Evolutionary conservation across 2,113 vertebrate species (phyloP).

Genomic region (Saguinus midas): DNA sequence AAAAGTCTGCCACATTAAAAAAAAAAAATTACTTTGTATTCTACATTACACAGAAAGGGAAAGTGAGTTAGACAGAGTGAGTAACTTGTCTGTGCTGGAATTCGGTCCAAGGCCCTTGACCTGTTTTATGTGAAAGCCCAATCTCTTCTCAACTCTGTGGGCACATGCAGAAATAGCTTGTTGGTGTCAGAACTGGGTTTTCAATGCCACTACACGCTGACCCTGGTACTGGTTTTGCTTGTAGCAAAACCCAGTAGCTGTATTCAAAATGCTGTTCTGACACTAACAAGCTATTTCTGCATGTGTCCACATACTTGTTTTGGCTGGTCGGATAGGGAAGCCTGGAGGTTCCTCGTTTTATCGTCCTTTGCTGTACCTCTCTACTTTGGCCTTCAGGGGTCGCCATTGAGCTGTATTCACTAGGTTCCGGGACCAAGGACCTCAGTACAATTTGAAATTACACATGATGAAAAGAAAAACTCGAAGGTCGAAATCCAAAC

Average conservation of each 20-base stretch:
- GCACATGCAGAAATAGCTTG: not conserved
- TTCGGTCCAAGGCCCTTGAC: not conserved
- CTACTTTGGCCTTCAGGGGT: slow-evolving; percentile 69
- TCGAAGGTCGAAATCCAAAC: slow-evolving; percentile 26
- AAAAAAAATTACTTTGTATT: not conserved
- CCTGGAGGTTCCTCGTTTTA: not conserved
- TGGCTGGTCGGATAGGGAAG: too few species aligned
- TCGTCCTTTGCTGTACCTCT: not conserved
- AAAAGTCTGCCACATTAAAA: not conserved
- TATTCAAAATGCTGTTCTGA: too few species aligned
- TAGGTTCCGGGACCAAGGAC: too few species aligned
- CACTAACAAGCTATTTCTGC: too few species aligned
- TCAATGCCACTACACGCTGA: fast-evolving
- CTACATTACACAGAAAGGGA: not conserved
- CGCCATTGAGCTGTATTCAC: slow-evolving; percentile 73
- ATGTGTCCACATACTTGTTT: too few species aligned
- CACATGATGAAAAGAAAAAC: not conserved
- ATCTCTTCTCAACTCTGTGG: fast-evolving
- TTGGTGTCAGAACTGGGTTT: not conserved
- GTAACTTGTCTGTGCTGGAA: not conserved
- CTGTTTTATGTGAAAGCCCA: not conserved
- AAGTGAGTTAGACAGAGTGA: not conserved
- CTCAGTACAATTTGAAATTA: slow-evolving; percentile 8
- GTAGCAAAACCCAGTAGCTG: too few species aligned
- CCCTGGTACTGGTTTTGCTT: too few species aligned